phyloP scores from a whole-genome alignment of 2,113 vertebrate genomes.

The Cariama cristata region DNA sequence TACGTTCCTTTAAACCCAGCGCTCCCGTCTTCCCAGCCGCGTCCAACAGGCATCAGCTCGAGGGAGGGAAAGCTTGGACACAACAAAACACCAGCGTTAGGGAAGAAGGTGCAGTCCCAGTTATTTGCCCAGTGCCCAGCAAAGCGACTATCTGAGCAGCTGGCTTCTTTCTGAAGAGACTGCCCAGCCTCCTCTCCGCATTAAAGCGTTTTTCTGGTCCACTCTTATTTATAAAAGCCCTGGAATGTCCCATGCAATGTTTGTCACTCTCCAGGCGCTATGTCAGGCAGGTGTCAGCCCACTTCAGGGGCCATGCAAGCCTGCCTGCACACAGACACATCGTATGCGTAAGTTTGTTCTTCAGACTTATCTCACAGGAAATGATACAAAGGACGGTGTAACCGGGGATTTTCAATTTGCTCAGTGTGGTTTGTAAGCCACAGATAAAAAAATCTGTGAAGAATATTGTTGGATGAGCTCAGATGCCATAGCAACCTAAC shows the following conservation, averaged over 20 bases:
- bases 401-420: conserved; percentile 62
- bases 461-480: not conserved
- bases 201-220: not conserved
- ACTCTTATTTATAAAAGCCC: not conserved
- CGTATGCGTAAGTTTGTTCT: not conserved
- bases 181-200: not conserved
- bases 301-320: not conserved
- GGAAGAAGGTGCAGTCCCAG: not conserved
- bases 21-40: not conserved
- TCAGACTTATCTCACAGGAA: conserved; percentile 68
- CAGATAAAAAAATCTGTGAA: conserved; percentile 20
- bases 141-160: not conserved
- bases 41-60: not conserved
- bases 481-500: not conserved
- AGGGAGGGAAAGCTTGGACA: not conserved
- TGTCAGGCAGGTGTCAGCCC: conserved; percentile 54
- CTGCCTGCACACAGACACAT: not conserved
- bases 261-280: not conserved
- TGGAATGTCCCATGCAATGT: not conserved
- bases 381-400: not conserved
- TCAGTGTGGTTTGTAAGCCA: conserved; percentile 10
- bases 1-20: not conserved
- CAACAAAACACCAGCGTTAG: not conserved
- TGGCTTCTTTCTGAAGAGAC: not conserved
- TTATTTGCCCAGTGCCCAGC: not conserved